Base-by-base conservation (phyloP, 2,888 invertebrate genomes). In the Drosophila limbata region DNA sequence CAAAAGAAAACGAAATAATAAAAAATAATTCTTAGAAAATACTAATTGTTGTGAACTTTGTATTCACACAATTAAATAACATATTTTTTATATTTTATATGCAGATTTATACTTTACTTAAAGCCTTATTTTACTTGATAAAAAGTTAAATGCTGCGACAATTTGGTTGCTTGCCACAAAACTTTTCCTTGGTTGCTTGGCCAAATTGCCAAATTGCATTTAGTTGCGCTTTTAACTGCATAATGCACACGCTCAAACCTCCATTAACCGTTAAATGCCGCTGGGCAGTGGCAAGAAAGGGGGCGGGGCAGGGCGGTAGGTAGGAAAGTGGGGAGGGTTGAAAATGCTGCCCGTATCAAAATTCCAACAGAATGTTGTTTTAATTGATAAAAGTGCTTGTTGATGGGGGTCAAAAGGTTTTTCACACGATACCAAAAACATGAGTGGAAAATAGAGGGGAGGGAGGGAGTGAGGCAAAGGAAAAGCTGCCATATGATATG, bases 351-450 rank as follows among this genome's bases (percentile, higher is more conserved):
- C 53, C 70, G 65, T 70, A 74, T 69, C 77, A 68, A 68, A 64
- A 76, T 60, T 42, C 64, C 63, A 65, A 39, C 42, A 44, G 64
- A 77, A 77, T 77, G 73, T 33, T 63, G 55, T 77, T 77, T 83
- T 83, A 83, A 83, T 83, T 83, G 86, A 85, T 85, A 79, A 83
- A 80, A 72, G 55, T 59, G 55, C 44, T 37, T 55, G 42, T 33
- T 48, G 53, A 10, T 44, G 25, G 35, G 53, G 76, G 63, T 70
- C 75, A 70, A 57, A 57, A 75, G 63, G 67, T 68, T 64, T 44
- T 69, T 55, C 70, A 63, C 76, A 76, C 56, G 71, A 55, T 59
- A 19, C 55, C 25, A 48, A 73, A 60, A 48, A 56, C 40, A 19
- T 48, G 35, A 17, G 28, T 9, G 13, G 31, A 17, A 17, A 9